These are phyloP conservation scores for Diloba caeruleocephala DNA, from an alignment of 2,888 invertebrate species.

Conservation along the genomic window DNA sequence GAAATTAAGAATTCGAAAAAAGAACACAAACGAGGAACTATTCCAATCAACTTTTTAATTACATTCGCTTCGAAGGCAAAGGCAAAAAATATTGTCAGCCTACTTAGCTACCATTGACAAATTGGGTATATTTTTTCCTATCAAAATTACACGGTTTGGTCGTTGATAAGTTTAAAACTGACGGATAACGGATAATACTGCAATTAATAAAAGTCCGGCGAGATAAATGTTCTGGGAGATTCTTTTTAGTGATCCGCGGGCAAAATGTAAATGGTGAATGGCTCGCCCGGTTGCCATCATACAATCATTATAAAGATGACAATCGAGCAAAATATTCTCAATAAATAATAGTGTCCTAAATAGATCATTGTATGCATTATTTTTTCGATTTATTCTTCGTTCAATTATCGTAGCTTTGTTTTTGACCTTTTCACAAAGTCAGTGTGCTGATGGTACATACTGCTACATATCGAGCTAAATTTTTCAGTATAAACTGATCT, in stretches of 20 bases:
- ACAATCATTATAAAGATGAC: too few species aligned
- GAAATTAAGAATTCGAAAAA: constrained; percentile 53
- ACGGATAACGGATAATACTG: constrained; percentile 71
- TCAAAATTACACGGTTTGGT: constrained; percentile 65
- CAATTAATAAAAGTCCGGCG: constrained; percentile 70
- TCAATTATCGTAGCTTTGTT: too few species aligned
- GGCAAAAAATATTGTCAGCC: constrained; percentile 66
- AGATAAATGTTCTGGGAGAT: constrained; percentile 61
- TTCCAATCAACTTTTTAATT: constrained; percentile 73
- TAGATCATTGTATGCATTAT: too few species aligned
- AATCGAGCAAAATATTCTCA: too few species aligned
- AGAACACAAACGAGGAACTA: constrained; percentile 47
- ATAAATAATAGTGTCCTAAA: too few species aligned
- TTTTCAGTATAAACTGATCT: too few species aligned
- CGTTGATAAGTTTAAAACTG: constrained; percentile 67
- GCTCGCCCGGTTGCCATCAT: too few species aligned
- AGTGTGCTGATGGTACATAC: too few species aligned
- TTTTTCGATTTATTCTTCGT: too few species aligned
- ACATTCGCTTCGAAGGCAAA: constrained; percentile 54
- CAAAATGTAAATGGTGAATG: neutral
- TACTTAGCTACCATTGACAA: constrained; percentile 67
- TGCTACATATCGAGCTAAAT: too few species aligned
- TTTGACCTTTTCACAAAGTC: too few species aligned
- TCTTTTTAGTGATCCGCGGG: constrained; percentile 27
- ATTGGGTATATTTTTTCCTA: constrained; percentile 63